These are phyloP conservation scores for Platysternon megacephalum DNA, from an alignment of 2,113 vertebrate genomes.

Conservation along the genomic window DNA sequence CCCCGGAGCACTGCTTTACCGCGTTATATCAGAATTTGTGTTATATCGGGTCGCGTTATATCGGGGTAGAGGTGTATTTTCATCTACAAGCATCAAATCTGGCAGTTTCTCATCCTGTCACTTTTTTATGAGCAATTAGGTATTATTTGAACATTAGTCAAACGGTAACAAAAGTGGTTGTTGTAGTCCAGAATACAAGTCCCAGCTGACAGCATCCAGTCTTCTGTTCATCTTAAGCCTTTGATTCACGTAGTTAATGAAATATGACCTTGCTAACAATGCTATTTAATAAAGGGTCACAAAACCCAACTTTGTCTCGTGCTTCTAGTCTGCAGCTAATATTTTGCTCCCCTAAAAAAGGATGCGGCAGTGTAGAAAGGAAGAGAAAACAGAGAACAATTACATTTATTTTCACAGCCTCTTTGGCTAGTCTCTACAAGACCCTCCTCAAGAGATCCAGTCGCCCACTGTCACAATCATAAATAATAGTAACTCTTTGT, in stretches of 20 bases:
- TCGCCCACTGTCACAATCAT: neutral
- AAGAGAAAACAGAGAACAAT: neutral
- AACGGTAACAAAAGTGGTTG: neutral
- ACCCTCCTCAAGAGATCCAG: no score
- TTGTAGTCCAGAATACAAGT: neutral
- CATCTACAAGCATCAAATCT: neutral
- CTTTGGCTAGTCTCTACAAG: neutral
- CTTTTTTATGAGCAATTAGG: neutral
- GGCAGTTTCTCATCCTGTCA: neutral
- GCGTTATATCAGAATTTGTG: no score
- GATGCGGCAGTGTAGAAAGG: neutral
- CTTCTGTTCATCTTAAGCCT: neutral
- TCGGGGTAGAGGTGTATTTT: no score
- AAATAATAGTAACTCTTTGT: neutral
- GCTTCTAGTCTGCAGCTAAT: neutral
- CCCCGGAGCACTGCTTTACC: no score
- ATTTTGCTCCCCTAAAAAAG: neutral
- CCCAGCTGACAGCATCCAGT: neutral
- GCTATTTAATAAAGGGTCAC: neutral
- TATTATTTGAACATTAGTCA: neutral
- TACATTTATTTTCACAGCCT: neutral
- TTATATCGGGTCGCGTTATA: no score
- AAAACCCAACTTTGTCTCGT: neutral
- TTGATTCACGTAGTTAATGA: neutral
- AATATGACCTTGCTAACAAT: neutral